phyloP scores from a whole-genome alignment of 1,140 invertebrate species.

The Solenopsis invicta region DNA sequence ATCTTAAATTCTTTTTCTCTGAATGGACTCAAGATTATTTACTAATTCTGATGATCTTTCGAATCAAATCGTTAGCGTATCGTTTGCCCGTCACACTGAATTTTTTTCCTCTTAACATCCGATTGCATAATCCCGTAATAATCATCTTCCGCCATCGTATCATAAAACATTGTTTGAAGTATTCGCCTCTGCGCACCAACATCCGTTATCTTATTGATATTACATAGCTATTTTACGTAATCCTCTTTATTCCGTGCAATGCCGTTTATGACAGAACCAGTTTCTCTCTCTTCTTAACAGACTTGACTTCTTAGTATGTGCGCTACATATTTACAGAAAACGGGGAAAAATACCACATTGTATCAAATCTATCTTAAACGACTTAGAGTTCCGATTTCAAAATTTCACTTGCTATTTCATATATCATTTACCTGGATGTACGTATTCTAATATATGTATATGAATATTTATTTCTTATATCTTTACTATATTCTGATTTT shows the following conservation, averaged over 20 bases:
- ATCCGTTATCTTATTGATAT: conserved; percentile 45
- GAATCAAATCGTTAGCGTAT: background rate
- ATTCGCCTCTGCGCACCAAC: background rate
- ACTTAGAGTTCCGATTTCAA: background rate
- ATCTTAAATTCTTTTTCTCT: no score
- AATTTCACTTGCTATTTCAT: background rate
- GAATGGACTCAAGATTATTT: no score
- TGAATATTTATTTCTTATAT: background rate
- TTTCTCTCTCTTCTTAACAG: background rate
- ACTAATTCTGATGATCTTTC: no score
- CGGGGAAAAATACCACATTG: background rate
- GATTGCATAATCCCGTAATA: background rate
- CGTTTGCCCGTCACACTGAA: background rate
- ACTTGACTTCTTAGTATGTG: background rate
- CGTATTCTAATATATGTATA: background rate
- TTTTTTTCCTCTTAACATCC: background rate
- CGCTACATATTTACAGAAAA: background rate
- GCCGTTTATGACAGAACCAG: background rate
- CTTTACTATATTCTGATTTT: background rate
- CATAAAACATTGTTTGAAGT: conserved; percentile 37
- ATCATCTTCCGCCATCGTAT: background rate
- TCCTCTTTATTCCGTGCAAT: background rate
- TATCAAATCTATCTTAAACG: background rate
- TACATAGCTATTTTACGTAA: conserved; percentile 30
- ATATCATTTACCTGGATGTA: background rate